Evolutionary conservation across 2,113 vertebrate species (phyloP), one percentile per base, ranked within the genome.

Genomic region (Centropus bengalensis): DNA sequence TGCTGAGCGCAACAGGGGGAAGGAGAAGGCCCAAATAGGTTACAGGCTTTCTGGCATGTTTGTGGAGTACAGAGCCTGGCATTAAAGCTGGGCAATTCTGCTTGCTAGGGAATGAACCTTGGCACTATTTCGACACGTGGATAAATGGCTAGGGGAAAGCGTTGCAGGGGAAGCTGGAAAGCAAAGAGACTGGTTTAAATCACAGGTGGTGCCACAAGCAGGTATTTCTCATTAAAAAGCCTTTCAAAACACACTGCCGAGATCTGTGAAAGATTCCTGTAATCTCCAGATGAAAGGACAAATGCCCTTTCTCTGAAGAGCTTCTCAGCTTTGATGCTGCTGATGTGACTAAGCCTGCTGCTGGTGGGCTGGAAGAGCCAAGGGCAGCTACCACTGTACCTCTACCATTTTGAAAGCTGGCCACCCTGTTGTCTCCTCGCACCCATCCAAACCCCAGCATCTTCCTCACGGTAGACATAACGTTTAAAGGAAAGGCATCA

Each of bases 231-330:
- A 83, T 88, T 52, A 80, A 91, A 91, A 60, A 81, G n/a, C 6
- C 0, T 83, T 96, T 94, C 89, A 88, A 54, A 96, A 91, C 88
- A 77, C 76, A 69, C 80, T 64, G 58, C 69, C 93, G 68, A 55
- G 87, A 83, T 86, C 85, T 78, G 59, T 75, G 76, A 89, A 60
- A 62, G 74, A 45, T 88, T 64, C 76, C 76, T 95, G 76, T 94
- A 91, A 87, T 95, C 93, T 92, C 85, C 73, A 88, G 91, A 94
- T 96, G 66, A 96, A 97, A 95, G 90, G 63, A 92, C 59, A 82
- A 85, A 78, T 94, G 93, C 82, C 86, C 86, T 96, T 95, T 93
- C 85, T 91, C 80, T 36, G 8, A 81, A 78, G 73, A 81, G 68
- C 54, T 71, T 27, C 79, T 88, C 30, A 24, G 82, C 93, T 96